phyloP scores from a whole-genome alignment of 2,888 invertebrate genomes.

The Harpalus rufipes region DNA sequence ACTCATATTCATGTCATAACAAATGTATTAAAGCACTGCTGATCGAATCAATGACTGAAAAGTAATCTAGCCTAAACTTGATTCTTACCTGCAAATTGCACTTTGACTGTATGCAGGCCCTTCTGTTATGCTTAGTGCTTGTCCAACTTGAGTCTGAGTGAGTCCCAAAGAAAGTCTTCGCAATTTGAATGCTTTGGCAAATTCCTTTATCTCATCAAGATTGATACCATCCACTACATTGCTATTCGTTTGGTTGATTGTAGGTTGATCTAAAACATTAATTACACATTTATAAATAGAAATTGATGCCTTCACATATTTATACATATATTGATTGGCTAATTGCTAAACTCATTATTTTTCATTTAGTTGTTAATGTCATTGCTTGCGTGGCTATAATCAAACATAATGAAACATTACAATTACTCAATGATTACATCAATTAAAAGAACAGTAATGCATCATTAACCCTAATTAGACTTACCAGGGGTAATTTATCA shows the following conservation, averaged over 20 bases:
- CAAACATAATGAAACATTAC: constrained; percentile 68
- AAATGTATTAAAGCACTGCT: constrained; percentile 6
- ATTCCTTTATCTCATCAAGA: constrained; percentile 98
- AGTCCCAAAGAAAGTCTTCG: constrained; percentile 94
- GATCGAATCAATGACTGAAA: constrained; percentile 24
- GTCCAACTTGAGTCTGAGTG: constrained; percentile 98
- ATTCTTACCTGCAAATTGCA: constrained; percentile 96
- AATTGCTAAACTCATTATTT: constrained; percentile 65
- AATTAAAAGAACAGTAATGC: constrained; percentile 68
- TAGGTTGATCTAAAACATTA: constrained; percentile 87
- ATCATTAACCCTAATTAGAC: constrained; percentile 68
- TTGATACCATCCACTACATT: constrained; percentile 98
- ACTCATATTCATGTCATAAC: constrained; percentile 26
- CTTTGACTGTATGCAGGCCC: constrained; percentile 99
- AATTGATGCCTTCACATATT: constrained; percentile 59
- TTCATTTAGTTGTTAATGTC: constrained; percentile 67
- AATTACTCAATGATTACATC: constrained; percentile 69
- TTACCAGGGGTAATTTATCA: constrained; percentile 64
- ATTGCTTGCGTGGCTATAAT: constrained; percentile 66
- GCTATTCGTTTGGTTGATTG: constrained; percentile 95
- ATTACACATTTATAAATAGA: constrained; percentile 57
- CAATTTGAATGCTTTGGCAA: constrained; percentile 97
- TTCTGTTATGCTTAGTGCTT: constrained; percentile 96
- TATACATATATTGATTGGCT: constrained; percentile 64
- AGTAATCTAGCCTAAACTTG: neutral